phyloP scores from a whole-genome alignment of 2,113 vertebrate species.

The Raja brachyura region DNA sequence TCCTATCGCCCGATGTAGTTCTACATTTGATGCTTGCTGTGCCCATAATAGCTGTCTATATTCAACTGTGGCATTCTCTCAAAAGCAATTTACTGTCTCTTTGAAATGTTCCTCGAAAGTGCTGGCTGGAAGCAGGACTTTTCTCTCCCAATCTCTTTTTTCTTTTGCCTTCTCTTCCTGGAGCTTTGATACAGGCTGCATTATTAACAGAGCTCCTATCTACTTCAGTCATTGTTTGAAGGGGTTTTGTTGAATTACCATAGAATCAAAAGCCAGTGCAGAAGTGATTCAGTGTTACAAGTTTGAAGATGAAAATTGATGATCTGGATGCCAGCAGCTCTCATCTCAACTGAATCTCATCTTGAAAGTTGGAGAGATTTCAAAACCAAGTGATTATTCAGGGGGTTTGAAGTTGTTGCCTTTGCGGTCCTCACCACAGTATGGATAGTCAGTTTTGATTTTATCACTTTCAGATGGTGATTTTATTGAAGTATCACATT shows the following conservation, averaged over 20 bases:
- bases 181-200: not conserved
- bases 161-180: too few species aligned
- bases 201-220: not conserved
- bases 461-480: not conserved
- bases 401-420: not conserved
- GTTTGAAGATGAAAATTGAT: constrained; percentile 4
- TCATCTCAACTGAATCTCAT: not conserved
- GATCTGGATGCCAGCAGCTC: not conserved
- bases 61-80: too few species aligned
- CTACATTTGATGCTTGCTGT: too few species aligned
- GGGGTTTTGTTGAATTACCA: not conserved
- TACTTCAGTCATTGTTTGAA: not conserved
- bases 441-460: not conserved
- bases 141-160: too few species aligned
- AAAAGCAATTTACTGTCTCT: too few species aligned
- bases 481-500: not conserved
- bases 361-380: not conserved
- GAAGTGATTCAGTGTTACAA: not conserved
- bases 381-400: not conserved
- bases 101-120: too few species aligned
- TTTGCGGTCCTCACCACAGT: not conserved
- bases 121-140: too few species aligned
- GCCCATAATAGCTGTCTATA: too few species aligned
- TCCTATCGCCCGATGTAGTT: too few species aligned
- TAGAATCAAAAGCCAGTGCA: not conserved